These are phyloP conservation scores for Eulithis prunata DNA, from an alignment of 2,888 invertebrate genomes.

Conservation along the genomic window DNA sequence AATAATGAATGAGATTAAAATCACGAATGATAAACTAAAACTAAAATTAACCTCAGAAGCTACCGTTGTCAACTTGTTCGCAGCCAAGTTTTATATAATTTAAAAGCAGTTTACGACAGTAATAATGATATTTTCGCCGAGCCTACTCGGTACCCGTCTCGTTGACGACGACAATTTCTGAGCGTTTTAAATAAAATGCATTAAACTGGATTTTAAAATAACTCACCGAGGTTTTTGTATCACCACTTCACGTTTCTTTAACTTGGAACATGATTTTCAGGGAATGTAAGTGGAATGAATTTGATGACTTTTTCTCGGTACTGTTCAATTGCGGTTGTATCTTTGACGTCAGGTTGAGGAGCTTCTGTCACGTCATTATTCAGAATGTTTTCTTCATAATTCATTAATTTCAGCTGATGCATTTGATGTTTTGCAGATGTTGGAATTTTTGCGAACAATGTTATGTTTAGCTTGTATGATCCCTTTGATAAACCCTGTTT, in stretches of 20 bases:
- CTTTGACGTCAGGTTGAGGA: constrained; percentile 77
- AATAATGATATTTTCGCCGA: constrained; percentile 7
- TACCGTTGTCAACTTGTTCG: constrained; percentile 50
- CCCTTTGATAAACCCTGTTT: constrained; percentile 27
- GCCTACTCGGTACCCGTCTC: background rate
- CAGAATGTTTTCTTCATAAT: constrained; percentile 64
- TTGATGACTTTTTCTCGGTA: constrained; percentile 73
- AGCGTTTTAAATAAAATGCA: constrained; percentile 74
- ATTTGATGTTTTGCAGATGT: constrained; percentile 78
- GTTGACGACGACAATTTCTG: constrained; percentile 52
- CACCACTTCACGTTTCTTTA: constrained; percentile 76
- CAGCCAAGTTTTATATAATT: constrained; percentile 14
- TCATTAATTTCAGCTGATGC: constrained; percentile 79
- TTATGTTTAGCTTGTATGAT: constrained; percentile 45
- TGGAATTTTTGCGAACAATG: constrained; percentile 64
- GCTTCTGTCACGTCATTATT: constrained; percentile 79
- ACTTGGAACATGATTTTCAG: constrained; percentile 72
- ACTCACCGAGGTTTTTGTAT: constrained; percentile 76
- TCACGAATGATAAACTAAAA: constrained; percentile 68
- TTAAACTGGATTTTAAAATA: constrained; percentile 75
- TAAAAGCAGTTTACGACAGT: constrained; percentile 6
- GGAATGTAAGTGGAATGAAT: constrained; percentile 83
- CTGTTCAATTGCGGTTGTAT: constrained; percentile 74
- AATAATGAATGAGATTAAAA: constrained; percentile 70
- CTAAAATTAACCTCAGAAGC: constrained; percentile 59